phyloP scores from a whole-genome alignment of 2,888 invertebrate species.

The Beris chalybata region DNA sequence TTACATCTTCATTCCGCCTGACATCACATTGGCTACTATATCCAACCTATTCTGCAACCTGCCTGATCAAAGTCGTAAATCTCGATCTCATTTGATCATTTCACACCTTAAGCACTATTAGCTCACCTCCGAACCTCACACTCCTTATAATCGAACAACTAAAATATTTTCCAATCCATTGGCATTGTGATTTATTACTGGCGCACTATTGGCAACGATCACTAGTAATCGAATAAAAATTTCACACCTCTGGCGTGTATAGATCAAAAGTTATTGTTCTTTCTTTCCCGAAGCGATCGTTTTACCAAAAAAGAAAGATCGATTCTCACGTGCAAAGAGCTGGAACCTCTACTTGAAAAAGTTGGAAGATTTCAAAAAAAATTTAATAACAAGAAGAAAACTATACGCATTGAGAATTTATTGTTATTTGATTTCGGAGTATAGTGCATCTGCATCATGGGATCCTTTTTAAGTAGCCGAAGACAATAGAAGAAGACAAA shows the following conservation, averaged over 20 bases:
- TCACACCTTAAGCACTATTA: conserved; percentile 17
- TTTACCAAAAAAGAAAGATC: background rate
- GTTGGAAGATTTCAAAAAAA: background rate
- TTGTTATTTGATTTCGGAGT: background rate
- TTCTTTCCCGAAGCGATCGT: conserved; percentile 8
- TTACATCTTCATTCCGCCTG: conserved; percentile 1
- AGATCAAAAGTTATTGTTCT: background rate
- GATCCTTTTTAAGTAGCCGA: conserved; percentile 15
- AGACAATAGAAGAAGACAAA: background rate
- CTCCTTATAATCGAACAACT: conserved; percentile 13
- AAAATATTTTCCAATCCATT: conserved; percentile 28
- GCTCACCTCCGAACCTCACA: background rate
- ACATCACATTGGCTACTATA: conserved; percentile 24
- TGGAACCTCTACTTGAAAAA: too few species aligned
- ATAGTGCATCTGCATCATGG: background rate
- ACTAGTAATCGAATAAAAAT: conserved; percentile 27
- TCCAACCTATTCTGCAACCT: conserved; percentile 23
- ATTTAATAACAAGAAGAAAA: background rate
- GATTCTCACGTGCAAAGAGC: background rate
- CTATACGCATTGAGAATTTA: background rate
- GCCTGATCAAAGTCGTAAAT: conserved; percentile 28
- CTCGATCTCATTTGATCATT: conserved; percentile 25
- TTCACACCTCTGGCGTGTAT: conserved; percentile 25
- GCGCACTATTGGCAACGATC: conserved; percentile 26
- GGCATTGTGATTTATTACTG: conserved; percentile 24